These are phyloP conservation scores for Cryptoleucopteryx plumbea DNA, from an alignment of 2,113 vertebrate genomes.

Conservation along the genomic window DNA sequence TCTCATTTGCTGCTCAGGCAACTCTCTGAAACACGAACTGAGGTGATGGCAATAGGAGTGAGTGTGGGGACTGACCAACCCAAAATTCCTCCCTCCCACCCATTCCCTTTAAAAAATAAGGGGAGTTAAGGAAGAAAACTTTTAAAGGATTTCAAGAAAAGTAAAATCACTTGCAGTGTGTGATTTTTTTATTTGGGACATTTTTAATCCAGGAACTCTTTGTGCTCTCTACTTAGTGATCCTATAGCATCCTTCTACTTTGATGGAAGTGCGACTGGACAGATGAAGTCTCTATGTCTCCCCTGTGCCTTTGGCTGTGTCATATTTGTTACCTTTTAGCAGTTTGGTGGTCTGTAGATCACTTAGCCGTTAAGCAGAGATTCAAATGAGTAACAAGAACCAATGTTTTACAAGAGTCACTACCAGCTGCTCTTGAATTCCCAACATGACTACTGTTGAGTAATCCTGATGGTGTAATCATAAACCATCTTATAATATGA, in stretches of 20 bases:
- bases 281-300: accelerated
- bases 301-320: background rate
- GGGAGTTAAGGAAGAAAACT: background rate
- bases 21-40: background rate
- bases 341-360: background rate
- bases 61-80: background rate
- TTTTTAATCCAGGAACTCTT: background rate
- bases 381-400: background rate
- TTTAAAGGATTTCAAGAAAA: background rate
- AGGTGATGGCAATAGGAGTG: background rate
- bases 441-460: background rate
- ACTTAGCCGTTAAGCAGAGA: background rate
- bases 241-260: no score
- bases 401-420: background rate
- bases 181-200: background rate
- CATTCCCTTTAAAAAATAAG: background rate
- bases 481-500: background rate
- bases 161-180: background rate
- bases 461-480: background rate
- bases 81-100: background rate
- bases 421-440: background rate
- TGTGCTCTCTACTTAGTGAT: background rate
- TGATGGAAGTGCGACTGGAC: background rate
- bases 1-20: background rate
- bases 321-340: background rate